phyloP scores from a whole-genome alignment of 2,113 vertebrate genomes.

The Triplophysa rosa region DNA sequence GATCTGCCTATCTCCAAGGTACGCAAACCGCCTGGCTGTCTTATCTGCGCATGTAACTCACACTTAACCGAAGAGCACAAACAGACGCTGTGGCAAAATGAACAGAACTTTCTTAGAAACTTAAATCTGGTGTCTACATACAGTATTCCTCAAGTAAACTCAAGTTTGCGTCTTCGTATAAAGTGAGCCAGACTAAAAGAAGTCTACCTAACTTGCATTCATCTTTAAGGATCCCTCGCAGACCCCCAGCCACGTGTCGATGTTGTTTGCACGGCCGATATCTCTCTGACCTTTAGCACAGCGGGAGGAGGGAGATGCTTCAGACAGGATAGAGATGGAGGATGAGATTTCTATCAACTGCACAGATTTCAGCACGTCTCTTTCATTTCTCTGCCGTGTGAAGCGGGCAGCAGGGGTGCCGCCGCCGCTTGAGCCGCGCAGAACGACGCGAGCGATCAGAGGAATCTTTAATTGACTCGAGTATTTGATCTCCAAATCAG shows the following conservation, averaged over 20 bases:
- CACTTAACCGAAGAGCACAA: background rate
- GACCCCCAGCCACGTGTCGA: background rate
- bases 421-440: background rate
- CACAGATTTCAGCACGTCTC: background rate
- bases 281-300: conserved; percentile 31
- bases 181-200: conserved; percentile 6
- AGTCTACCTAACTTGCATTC: conserved; percentile 7
- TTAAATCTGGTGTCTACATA: background rate
- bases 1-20: conserved; percentile 38
- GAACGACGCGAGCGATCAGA: conserved; percentile 16
- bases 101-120: background rate
- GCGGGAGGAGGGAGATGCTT: conserved; percentile 27
- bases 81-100: background rate
- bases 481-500: conserved; percentile 42
- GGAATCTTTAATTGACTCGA: conserved; percentile 33
- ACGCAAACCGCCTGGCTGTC: conserved; percentile 18
- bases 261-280: conserved; percentile 12
- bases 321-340: conserved; percentile 14
- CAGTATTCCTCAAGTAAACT: background rate
- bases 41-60: conserved; percentile 41
- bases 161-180: conserved; percentile 17
- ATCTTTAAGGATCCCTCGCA: conserved; percentile 34
- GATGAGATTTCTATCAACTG: conserved; percentile 22
- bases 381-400: conserved; percentile 28
- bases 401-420: background rate